Conservation (phyloP, 2,888 invertebrate species). For the Dioctria rufipes region DNA sequence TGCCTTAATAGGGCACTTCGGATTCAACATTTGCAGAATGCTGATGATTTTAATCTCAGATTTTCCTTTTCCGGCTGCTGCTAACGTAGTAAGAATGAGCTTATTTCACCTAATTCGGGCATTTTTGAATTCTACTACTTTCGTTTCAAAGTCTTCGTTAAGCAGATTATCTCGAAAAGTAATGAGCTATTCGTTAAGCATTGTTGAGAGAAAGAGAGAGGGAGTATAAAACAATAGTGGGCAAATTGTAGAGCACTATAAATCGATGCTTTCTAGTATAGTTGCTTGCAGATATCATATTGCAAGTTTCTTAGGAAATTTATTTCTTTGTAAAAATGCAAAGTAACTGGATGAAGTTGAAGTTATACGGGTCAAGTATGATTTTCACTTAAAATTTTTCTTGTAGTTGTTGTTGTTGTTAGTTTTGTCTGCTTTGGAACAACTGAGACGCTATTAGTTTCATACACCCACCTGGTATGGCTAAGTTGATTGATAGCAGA, state of each 20-base stretch:
- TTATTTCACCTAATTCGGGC: constrained; percentile 7
- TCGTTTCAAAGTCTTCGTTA: background rate
- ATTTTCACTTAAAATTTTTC: too few relatives aligned
- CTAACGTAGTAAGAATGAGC: background rate
- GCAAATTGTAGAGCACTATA: too few relatives aligned
- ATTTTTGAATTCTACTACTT: constrained; percentile 16
- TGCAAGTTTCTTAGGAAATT: background rate
- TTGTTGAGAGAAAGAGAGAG: background rate
- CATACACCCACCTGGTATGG: background rate
- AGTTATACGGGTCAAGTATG: too few relatives aligned
- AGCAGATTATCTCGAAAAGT: constrained; percentile 20
- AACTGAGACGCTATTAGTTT: background rate
- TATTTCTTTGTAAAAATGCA: too few relatives aligned
- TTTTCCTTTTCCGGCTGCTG: background rate
- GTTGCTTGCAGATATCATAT: background rate
- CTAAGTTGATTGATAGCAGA: background rate
- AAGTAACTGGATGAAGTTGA: too few relatives aligned
- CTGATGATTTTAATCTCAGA: constrained; percentile 27
- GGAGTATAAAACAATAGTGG: background rate
- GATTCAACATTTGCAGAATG: constrained; percentile 40
- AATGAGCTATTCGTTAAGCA: constrained; percentile 20
- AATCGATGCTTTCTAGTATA: too few relatives aligned
- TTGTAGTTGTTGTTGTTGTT: too few relatives aligned
- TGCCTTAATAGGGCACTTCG: constrained; percentile 34
- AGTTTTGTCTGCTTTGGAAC: background rate